Percentiles rank a stretch among this genome's conserved stretches.
Evolutionary conservation across 2,113 vertebrate species (phyloP).

Genomic region (Alligator sinensis): DNA sequence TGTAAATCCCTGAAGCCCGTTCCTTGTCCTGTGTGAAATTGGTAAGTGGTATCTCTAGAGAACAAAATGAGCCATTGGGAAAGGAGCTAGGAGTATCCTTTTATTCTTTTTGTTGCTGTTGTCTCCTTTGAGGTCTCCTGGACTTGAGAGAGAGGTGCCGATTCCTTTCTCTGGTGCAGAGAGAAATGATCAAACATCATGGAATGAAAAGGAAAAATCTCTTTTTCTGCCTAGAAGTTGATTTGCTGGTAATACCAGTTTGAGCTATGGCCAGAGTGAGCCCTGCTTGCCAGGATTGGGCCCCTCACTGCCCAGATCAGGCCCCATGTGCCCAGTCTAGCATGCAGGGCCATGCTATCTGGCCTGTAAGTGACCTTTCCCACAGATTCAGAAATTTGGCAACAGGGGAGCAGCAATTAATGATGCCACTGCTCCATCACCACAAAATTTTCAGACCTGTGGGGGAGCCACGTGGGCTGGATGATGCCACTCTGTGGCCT

Average conservation of each 20-base stretch:
- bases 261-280: not conserved
- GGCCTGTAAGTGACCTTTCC: too few relatives aligned
- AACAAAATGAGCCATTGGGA: not conserved
- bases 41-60: not conserved
- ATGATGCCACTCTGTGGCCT: too few relatives aligned
- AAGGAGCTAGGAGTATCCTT: not conserved
- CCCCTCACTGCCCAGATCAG: too few relatives aligned
- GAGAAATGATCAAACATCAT: not conserved
- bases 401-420: too few relatives aligned
- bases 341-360: too few relatives aligned
- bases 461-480: too few relatives aligned
- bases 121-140: not conserved
- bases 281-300: too few relatives aligned
- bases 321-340: too few relatives aligned
- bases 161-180: not conserved
- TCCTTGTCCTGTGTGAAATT: not conserved
- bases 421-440: too few relatives aligned
- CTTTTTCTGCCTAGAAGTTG: not conserved
- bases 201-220: not conserved
- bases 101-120: not conserved
- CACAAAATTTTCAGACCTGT: too few relatives aligned
- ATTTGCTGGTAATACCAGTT: not conserved
- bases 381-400: too few relatives aligned
- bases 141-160: not conserved
- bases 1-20: not conserved